Evolutionary conservation across 2,888 invertebrate species (phyloP).

Genomic region (Acanthosepion esculentum): DNA sequence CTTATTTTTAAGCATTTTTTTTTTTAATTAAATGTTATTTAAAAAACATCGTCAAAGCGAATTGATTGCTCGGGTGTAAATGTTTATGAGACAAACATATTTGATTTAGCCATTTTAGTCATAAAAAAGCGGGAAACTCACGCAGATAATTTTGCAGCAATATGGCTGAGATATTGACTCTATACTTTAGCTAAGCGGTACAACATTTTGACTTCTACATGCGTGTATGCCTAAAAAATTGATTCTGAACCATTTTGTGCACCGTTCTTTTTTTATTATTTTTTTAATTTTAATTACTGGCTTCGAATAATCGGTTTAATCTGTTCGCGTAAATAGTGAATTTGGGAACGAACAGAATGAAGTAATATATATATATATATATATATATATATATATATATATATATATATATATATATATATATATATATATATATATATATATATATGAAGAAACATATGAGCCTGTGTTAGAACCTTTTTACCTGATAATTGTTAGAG

Average conservation of each 20-base stretch:
- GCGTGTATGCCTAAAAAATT: not conserved
- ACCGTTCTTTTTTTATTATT: not conserved
- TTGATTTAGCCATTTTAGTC: not conserved
- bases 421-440: too few relatives aligned
- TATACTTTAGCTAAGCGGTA: slow-evolving; percentile 10
- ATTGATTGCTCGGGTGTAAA: not conserved
- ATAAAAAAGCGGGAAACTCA: not conserved
- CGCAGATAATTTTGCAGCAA: not conserved
- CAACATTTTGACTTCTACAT: not conserved
- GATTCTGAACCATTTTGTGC: slow-evolving; percentile 15
- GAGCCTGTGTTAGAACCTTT: not conserved
- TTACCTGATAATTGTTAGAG: not conserved
- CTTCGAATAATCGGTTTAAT: not conserved
- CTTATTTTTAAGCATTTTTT: too few relatives aligned
- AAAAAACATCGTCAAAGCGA: not conserved
- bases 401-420: too few relatives aligned
- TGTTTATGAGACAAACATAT: not conserved
- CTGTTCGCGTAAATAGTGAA: too few relatives aligned
- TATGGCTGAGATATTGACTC: not conserved
- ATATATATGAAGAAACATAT: not conserved
- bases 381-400: too few relatives aligned
- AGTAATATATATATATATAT: too few relatives aligned
- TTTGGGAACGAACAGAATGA: too few relatives aligned
- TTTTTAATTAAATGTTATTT: too few relatives aligned
- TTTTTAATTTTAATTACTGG: not conserved